Evolutionary conservation across 2,888 invertebrate genomes (phyloP), one percentile per base, ranked within the genome.

Genomic region (Calameuta filiformis): DNA sequence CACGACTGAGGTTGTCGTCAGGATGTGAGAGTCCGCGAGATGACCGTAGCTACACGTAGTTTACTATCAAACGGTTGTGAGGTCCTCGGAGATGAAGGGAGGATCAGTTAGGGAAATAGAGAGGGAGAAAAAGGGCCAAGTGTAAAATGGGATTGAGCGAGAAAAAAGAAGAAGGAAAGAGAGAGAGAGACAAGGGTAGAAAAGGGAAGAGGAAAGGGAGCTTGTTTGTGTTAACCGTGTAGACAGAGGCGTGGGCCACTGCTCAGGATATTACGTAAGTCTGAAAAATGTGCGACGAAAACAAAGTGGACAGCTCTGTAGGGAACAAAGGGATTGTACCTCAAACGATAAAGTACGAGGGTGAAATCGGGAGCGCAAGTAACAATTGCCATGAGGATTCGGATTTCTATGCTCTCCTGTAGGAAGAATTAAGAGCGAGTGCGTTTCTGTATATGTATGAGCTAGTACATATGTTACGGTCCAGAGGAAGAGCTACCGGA

Each of bases 211-310:
- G 77, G 69, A 76, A 80, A 81, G 79, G 79, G 84, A 87, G 86
- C 87, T 86, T 88, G 87, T 89, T 89, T 89, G 87, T 86, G 87
- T 87, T 89, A 87, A 82, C 83, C 83, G 77, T 80, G 82, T 75
- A 81, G 81, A 83, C 85, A 83, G 82, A 80, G 82, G 82, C 78
- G 76, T 80, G 82, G 77, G 79, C 76, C 79, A 79, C 77, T 85
- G 85, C 85, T 87, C 88, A 89, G 89, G 88, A 90, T 90, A 89
- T 90, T 89, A 89, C 89, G 84, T 89, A 88, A 89, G 89, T 89
- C 87, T 84, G 85, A 89, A 89, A 90, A 90, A 90, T 87, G 82
- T 84, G 82, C 84, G 85, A 86, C 86, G 86, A 89, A 87, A 88
- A 87, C 87, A 88, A 87, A 88, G 87, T 86, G 87, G 85, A 88